A percentile compares a stretch with the other conserved stretches of the same genome.
phyloP scores from a whole-genome alignment of 2,113 vertebrate species.

The Theristicus caerulescens region DNA sequence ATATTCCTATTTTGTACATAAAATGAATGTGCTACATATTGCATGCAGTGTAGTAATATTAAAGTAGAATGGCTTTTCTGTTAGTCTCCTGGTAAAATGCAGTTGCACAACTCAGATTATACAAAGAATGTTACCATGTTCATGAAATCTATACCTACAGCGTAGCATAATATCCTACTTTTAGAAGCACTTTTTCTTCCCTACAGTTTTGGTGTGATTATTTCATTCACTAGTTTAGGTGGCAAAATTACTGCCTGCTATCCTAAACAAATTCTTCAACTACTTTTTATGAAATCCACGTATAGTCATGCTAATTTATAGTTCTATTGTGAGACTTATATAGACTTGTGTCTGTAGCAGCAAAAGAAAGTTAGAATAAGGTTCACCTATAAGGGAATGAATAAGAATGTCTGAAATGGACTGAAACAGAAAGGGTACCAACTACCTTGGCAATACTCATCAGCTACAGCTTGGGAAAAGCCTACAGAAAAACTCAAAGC shows the following conservation, averaged over 20 bases:
- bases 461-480: not conserved
- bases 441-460: not conserved
- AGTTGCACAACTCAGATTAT: not conserved
- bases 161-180: not conserved
- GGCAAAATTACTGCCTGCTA: not conserved
- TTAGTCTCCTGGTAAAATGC: not conserved
- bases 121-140: not conserved
- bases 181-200: not conserved
- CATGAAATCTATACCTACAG: not conserved
- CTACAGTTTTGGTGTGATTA: not conserved
- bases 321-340: not conserved
- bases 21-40: not conserved
- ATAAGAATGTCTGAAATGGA: not conserved
- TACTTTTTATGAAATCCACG: not conserved
- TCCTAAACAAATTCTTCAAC: not conserved
- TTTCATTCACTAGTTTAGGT: not conserved
- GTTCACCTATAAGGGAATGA: not conserved
- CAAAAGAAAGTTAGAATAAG: not conserved
- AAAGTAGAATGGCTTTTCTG: not conserved
- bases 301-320: not conserved
- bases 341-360: not conserved
- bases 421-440: not conserved
- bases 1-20: not conserved
- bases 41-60: not conserved
- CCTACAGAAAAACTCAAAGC: not conserved